Evolutionary conservation across 2,888 invertebrate genomes (phyloP).

Genomic region (Calliscelio sp.): DNA sequence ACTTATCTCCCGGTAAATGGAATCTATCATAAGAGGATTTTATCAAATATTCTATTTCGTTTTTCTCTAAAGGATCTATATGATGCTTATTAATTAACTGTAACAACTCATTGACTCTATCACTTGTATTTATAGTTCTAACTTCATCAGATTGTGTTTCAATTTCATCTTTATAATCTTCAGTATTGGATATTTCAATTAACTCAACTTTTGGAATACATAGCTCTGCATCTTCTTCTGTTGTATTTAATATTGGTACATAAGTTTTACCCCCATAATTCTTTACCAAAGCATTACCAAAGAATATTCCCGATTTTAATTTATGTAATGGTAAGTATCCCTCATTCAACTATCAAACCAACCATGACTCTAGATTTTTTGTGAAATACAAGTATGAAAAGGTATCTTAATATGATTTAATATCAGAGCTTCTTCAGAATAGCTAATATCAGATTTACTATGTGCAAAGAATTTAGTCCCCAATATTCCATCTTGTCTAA

Average conservation of each 20-base stretch:
- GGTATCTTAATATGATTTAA: neutral
- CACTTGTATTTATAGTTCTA: neutral
- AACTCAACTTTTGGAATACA: neutral
- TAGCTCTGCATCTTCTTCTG: neutral
- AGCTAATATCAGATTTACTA: slow-evolving; percentile 4
- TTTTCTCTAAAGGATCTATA: neutral
- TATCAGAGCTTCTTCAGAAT: slow-evolving; percentile 5
- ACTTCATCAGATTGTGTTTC: too few species aligned
- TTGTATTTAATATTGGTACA: neutral
- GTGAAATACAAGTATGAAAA: neutral
- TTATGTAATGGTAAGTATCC: neutral
- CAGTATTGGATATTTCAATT: neutral
- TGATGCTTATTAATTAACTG: neutral
- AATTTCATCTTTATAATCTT: too few species aligned
- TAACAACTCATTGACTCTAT: neutral
- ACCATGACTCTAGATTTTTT: neutral
- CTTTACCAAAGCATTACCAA: neutral
- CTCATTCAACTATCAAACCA: neutral
- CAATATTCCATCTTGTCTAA: slow-evolving; percentile 6
- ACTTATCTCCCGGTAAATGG: slow-evolving; percentile 1
- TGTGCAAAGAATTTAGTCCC: slow-evolving; percentile 6
- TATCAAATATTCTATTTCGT: neutral
- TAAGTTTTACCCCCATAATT: neutral
- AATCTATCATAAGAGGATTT: neutral
- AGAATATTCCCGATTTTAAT: neutral